Evolutionary conservation across 53 echinoderm and acorn worm species (phyloP).

Genomic region (Antedon mediterranea): DNA sequence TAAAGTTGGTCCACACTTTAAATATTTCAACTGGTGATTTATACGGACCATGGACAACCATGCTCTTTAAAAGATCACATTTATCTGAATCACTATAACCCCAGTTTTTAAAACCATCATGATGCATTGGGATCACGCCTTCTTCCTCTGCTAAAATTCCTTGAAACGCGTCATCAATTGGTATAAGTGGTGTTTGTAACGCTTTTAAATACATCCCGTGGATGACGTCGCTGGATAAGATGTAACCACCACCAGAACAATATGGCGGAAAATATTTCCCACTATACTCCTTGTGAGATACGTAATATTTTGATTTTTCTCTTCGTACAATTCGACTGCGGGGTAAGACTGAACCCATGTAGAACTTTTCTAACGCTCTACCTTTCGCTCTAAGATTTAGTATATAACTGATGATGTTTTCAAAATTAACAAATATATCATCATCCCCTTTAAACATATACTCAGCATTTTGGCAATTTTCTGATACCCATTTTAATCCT

Average conservation of each 20-base stretch:
- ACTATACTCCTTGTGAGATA: constrained; percentile 3
- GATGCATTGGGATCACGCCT: constrained; percentile 13
- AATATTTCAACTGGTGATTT: constrained; percentile 42
- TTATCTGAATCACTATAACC: too few relatives aligned
- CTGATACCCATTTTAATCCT: constrained; percentile 42
- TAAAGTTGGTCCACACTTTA: constrained; percentile 77
- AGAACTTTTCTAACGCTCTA: constrained; percentile 3
- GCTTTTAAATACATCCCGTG: constrained; percentile 14
- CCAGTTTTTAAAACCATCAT: constrained; percentile 6
- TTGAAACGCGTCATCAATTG: constrained; percentile 35
- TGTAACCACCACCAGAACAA: constrained; percentile 30
- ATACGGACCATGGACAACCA: constrained; percentile 63
- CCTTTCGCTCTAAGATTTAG: background rate
- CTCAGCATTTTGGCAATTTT: constrained; percentile 34
- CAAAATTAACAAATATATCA: constrained; percentile 44
- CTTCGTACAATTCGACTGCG: constrained; percentile 4
- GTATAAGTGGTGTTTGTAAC: constrained; percentile 5
- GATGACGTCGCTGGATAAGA: constrained; percentile 20
- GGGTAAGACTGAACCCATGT: constrained; percentile 8
- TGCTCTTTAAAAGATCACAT: constrained; percentile 9
- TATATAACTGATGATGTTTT: constrained; percentile 26
- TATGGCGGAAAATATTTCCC: constrained; percentile 24
- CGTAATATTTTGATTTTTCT: constrained; percentile 10
- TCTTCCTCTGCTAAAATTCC: constrained; percentile 22
- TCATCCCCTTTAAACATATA: constrained; percentile 60